phyloP scores from a whole-genome alignment of 2,113 vertebrate genomes.

The Hippocampus abdominalis region DNA sequence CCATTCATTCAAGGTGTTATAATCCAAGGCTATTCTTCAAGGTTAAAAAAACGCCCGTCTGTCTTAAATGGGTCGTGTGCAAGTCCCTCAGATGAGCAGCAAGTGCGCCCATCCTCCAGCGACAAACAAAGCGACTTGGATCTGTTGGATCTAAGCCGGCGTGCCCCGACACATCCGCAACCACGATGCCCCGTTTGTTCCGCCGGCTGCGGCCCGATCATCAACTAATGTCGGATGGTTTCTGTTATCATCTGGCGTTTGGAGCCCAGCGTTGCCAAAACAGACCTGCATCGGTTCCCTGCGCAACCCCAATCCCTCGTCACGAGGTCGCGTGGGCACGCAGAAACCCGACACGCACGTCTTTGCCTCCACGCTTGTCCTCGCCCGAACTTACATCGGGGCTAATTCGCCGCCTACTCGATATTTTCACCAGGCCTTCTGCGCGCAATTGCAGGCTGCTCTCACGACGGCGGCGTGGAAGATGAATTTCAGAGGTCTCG shows the following conservation, averaged over 20 bases:
- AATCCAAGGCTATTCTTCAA: too few relatives aligned
- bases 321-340: constrained; percentile 37
- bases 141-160: constrained; percentile 18
- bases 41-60: too few relatives aligned
- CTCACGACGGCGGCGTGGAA: too few relatives aligned
- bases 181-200: too few relatives aligned
- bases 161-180: constrained; percentile 30
- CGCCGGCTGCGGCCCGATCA: constrained; percentile 16
- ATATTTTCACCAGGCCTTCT: constrained; percentile 44
- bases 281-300: constrained; percentile 56
- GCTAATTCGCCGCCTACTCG: constrained; percentile 32
- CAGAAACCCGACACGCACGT: constrained; percentile 36
- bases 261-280: constrained; percentile 57
- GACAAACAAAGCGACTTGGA: constrained; percentile 1
- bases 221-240: constrained; percentile 31
- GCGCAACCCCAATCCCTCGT: constrained; percentile 43
- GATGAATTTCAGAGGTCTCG: too few relatives aligned
- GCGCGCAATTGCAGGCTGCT: too few relatives aligned
- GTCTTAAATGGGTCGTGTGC: too few relatives aligned
- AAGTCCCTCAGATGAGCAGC: too few relatives aligned
- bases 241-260: constrained; percentile 42
- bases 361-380: constrained; percentile 27
- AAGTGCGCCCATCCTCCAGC: not conserved
- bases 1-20: too few relatives aligned
- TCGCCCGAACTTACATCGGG: constrained; percentile 9